Conservation (phyloP, 2,888 invertebrate genomes). For the Sesamia inferens region DNA sequence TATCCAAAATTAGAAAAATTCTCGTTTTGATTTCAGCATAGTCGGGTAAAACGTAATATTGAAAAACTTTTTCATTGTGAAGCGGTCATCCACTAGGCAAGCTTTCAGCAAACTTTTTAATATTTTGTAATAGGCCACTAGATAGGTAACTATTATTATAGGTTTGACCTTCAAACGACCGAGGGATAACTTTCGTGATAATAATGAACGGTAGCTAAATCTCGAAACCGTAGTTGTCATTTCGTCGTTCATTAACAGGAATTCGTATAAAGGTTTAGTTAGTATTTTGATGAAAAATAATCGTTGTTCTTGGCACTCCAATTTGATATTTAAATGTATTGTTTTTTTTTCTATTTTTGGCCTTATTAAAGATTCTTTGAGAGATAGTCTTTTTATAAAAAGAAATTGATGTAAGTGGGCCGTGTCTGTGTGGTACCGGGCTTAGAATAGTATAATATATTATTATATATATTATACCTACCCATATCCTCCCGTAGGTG, state of each 20-base stretch:
- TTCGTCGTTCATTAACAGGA: constrained; percentile 11
- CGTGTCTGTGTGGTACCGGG: neutral
- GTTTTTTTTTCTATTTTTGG: constrained; percentile 20
- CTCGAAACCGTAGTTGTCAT: constrained; percentile 19
- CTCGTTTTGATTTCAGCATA: constrained; percentile 10
- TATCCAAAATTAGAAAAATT: neutral
- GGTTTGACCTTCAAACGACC: constrained; percentile 22
- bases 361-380: neutral
- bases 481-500: too few relatives aligned
- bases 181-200: constrained; percentile 24
- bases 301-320: neutral
- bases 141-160: constrained; percentile 33
- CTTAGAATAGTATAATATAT: too few relatives aligned
- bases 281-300: constrained; percentile 6
- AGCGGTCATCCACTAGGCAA: constrained; percentile 35
- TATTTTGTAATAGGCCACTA: constrained; percentile 46
- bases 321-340: constrained; percentile 12
- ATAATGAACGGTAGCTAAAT: constrained; percentile 16
- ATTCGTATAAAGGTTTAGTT: constrained; percentile 9
- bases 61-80: constrained; percentile 42
- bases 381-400: neutral
- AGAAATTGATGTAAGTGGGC: too few relatives aligned
- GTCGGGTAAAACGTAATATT: constrained; percentile 34
- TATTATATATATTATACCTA: too few relatives aligned
- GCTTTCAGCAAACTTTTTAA: constrained; percentile 45